Evolutionary conservation across 2,797 vertebrate genomes (phyloP), one percentile per base, ranked within the genome.

Genomic region (Thripadectes ignobilis): DNA sequence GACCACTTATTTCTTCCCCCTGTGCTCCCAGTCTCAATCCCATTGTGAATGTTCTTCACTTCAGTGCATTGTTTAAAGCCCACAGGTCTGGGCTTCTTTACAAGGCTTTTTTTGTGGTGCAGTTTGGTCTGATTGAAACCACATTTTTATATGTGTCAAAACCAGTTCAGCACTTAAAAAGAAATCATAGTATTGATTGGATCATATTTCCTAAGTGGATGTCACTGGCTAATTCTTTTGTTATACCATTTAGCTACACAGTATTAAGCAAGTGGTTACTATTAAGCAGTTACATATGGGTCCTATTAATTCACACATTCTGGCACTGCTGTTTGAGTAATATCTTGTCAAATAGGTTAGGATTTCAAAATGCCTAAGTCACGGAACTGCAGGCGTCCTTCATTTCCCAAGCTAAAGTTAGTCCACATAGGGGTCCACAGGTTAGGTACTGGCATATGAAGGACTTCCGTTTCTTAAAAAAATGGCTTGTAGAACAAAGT

Each of bases 81-180:
- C 77, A 87, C 58, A 86, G 94, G 94, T 96, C 91, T 96, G 91
- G 91, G 71, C 58, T 92, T 76, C 94, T 97, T 97, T 95, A 97
- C 96, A 96, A 76, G 79, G 52, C 38, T 89, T 96, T 97, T 54
- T 93, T 96, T 97, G 94, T 71, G 83, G 86, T 79, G 85, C 87
- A 96, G n/a, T 97, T 97, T 94, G 77, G 92, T 93, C 76, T 97
- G 96, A 98, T 97, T 97, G 96, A 97, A 98, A 98, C 95, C 98
- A 98, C 95, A 97, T 97, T 98, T 98, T 97, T 96, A 94, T 96
- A 95, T 94, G 97, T 98, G 97, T 97, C 97, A 97, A 97, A 97
- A 97, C 89, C 82, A 97, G 95, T 98, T 98, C 97, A 97, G 93
- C 92, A 94, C 91, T 98, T 97, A 93, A 95, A 97, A 97, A 97